Conservation (phyloP, 92 coral and sea anemone species). For the Parazoanthus atlanticus region DNA sequence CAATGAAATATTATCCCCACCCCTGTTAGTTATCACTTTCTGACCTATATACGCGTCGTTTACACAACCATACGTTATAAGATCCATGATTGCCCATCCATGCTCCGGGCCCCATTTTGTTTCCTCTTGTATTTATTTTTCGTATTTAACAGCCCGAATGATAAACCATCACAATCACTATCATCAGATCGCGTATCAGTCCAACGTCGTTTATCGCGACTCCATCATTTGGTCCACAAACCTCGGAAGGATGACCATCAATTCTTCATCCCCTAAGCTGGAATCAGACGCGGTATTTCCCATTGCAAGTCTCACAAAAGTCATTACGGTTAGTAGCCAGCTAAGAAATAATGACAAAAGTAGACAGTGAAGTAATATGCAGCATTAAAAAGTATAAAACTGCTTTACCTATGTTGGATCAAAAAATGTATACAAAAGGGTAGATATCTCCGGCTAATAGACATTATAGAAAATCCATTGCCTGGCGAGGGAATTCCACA, state of each 20-base stretch:
- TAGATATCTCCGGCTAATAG: too few relatives aligned
- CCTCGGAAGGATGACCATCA: constrained; percentile 20
- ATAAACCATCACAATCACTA: background rate
- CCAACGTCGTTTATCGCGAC: constrained; percentile 31
- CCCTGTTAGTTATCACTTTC: too few relatives aligned
- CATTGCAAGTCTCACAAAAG: constrained; percentile 85
- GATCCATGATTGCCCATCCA: too few relatives aligned
- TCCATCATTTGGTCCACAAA: constrained; percentile 33
- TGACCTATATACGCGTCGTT: too few relatives aligned
- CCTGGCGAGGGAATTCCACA: too few relatives aligned
- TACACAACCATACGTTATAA: too few relatives aligned
- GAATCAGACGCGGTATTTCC: constrained; percentile 60
- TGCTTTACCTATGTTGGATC: background rate
- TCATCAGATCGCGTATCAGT: constrained; percentile 24
- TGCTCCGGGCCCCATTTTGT: too few relatives aligned
- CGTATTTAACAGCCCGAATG: too few relatives aligned
- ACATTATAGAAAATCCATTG: too few relatives aligned
- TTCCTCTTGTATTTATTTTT: too few relatives aligned
- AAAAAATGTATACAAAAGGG: background rate
- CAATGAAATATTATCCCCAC: too few relatives aligned
- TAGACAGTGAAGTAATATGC: background rate
- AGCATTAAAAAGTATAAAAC: too few relatives aligned
- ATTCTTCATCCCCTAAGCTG: constrained; percentile 23
- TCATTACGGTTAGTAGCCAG: constrained; percentile 71
- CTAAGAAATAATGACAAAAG: background rate